Evolutionary conservation across 1,140 invertebrate species (phyloP).

Genomic region (Drosophila suzukii): DNA sequence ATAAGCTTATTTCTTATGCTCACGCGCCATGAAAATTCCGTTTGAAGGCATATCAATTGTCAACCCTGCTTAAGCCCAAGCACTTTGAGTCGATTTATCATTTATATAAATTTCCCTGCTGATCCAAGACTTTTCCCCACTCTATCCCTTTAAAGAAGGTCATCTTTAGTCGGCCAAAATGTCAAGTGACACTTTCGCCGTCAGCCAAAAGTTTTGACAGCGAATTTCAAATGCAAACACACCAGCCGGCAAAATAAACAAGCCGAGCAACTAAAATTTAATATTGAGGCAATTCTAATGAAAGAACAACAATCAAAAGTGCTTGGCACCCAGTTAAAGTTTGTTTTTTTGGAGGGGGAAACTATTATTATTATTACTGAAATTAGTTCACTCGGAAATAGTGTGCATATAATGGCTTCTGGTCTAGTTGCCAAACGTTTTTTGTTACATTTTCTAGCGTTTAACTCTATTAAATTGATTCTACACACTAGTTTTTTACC

Average conservation of each 20-base stretch:
- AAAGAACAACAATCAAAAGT: conserved; percentile 56
- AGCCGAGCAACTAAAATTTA: conserved; percentile 19
- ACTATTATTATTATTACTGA: not conserved
- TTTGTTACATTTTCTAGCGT: not conserved
- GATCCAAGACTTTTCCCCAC: not conserved
- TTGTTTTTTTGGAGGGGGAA: conserved; percentile 3
- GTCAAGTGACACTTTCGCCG: conserved; percentile 22
- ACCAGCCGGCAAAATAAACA: conserved; percentile 46
- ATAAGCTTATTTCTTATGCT: conserved; percentile 31
- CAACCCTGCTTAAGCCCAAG: conserved; percentile 29
- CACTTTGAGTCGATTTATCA: conserved; percentile 37
- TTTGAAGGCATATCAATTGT: conserved; percentile 49
- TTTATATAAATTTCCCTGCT: conserved; percentile 26
- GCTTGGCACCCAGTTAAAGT: conserved; percentile 14
- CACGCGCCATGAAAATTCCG: conserved; percentile 14
- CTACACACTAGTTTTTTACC: not conserved
- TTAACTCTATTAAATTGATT: not conserved
- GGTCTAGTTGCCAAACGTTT: not conserved
- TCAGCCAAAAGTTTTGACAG: conserved; percentile 59
- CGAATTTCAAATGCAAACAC: conserved; percentile 47
- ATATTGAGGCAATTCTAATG: conserved; percentile 46
- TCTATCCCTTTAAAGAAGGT: not conserved
- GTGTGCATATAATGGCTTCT: not conserved
- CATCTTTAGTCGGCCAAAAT: conserved; percentile 18
- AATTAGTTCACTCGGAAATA: conserved; percentile 15